Base-by-base conservation (phyloP, 2,113 vertebrate genomes). In the Seriola rivoliana region DNA sequence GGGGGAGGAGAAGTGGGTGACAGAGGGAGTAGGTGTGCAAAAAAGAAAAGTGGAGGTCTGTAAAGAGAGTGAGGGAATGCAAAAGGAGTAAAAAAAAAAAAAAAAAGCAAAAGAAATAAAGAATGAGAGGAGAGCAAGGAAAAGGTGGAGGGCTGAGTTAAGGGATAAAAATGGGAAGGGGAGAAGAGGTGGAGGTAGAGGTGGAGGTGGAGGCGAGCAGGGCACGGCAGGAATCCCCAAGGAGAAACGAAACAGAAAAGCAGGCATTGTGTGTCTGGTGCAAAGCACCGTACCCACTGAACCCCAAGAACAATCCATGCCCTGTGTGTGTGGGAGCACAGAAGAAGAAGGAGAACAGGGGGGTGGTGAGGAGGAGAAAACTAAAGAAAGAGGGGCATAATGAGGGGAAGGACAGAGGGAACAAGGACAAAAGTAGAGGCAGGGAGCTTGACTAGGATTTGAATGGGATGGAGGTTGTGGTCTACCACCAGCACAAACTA, bases 251-350 rank as follows among this genome's bases (percentile, higher is more conserved):
- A 71, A 90, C 6, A 87, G 84, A 93, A 90, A 93, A 87, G 85
- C 67, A 58, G 69, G 63, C 85, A 92, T 93, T 94, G 91, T 94
- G 87, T 81, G 90, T 85, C 84, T 78, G 60, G 29, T 48, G 48
- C 70, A 82, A 82, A 81, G 78, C 86, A 66, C 85, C 25, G 40
- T 72, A 88, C 77, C 86, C 83, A 67, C 88, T 86, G 88, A 93
- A 82, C 75, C 93, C 82, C 48, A 21, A 58, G 84, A 93, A 94
- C 94, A 95, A 95, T 94, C 91, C 57, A 12, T 65, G 84, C 81
- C 84, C 93, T 95, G 92, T 95, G 83, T 78, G 81, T 72, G 57
- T 69, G 60, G 74, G 40, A 70, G 78, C 63, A 55, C n/a, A 68
- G 66, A 58, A 62, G 63, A 48, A 55, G 78, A 38, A 7, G 66